Conservation (phyloP, 2,797 vertebrate species). For the Heteromormyrus szaboi region DNA sequence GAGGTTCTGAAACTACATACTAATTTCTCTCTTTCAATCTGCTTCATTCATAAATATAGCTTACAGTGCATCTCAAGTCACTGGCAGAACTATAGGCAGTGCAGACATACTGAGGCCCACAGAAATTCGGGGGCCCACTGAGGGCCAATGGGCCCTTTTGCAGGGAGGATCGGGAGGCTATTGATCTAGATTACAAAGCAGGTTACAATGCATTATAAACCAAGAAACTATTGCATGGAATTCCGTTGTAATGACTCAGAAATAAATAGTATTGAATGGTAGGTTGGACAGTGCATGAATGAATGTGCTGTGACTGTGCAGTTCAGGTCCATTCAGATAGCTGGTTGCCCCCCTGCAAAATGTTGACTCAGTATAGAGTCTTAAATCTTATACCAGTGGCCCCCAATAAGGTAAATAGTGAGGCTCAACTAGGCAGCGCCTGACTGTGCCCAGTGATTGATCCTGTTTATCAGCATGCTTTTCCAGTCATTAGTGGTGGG, state of each 20-base stretch:
- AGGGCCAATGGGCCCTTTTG: background rate
- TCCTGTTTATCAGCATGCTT: background rate
- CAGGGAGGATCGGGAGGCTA: background rate
- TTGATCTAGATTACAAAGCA: background rate
- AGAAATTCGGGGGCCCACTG: background rate
- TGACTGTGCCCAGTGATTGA: background rate
- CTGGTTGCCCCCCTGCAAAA: background rate
- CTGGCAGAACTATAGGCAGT: background rate
- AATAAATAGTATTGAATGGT: background rate
- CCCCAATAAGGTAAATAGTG: background rate
- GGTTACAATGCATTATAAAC: background rate
- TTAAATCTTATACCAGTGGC: background rate
- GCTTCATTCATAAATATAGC: background rate
- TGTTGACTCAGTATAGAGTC: background rate
- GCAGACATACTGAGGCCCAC: background rate
- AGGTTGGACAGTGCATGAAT: background rate
- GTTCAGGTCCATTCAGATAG: background rate
- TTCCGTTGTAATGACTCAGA: background rate
- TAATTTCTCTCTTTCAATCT: background rate
- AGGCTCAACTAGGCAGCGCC: background rate
- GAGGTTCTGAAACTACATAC: background rate
- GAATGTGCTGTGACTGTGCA: background rate
- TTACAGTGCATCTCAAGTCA: background rate
- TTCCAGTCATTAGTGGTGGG: background rate
- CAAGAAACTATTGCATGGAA: background rate